These are phyloP conservation scores for Pelmatolapia mariae DNA, from an alignment of 2,113 vertebrate species.

Conservation along the genomic window DNA sequence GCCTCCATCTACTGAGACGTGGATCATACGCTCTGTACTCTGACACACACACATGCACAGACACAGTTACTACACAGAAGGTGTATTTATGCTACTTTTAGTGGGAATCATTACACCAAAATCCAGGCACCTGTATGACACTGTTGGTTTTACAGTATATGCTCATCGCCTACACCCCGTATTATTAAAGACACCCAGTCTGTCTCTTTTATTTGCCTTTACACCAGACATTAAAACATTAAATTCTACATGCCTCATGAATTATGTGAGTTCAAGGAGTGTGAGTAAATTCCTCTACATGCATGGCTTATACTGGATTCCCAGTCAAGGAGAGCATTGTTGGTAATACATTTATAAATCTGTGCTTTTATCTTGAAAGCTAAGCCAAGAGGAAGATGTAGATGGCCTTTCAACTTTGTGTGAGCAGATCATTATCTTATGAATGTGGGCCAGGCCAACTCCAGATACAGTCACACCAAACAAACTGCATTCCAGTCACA, in stretches of 20 bases:
- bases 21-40: conserved; percentile 82
- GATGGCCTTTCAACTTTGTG: neutral
- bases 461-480: neutral
- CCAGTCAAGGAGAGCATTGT: neutral
- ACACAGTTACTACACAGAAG: neutral
- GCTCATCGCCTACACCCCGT: neutral
- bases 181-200: neutral
- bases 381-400: neutral
- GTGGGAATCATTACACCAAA: neutral
- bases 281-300: neutral
- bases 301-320: neutral
- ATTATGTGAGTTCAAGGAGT: neutral
- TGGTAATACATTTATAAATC: neutral
- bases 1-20: conserved; percentile 85
- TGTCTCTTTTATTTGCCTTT: neutral
- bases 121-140: neutral
- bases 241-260: neutral
- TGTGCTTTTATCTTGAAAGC: neutral
- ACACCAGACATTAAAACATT: neutral
- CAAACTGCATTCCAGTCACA: neutral
- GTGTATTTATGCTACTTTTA: neutral
- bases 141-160: neutral
- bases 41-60: conserved; percentile 36
- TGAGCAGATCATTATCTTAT: neutral
- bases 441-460: neutral